Evolutionary conservation across 1,140 invertebrate species (phyloP).

Genomic region (Tetramorium alpestre): DNA sequence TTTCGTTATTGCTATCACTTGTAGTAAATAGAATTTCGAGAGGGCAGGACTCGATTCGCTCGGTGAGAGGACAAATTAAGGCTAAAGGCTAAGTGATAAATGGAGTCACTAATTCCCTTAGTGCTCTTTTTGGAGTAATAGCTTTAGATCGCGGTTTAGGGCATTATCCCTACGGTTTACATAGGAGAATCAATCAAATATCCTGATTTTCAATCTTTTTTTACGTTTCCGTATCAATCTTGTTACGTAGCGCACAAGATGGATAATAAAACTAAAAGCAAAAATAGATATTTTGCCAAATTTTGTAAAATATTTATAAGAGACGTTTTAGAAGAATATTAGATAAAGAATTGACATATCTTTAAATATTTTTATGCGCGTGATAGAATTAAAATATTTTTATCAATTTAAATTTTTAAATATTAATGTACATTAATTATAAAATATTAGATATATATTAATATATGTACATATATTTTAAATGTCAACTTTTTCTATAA

Average conservation of each 20-base stretch:
- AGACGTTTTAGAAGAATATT: neutral
- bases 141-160: slow-evolving; percentile 48
- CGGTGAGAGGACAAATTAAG: slow-evolving; percentile 51
- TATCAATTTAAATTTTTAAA: too few relatives aligned
- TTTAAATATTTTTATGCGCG: neutral
- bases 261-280: neutral
- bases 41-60: neutral
- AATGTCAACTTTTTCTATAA: too few relatives aligned
- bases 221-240: neutral
- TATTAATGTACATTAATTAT: too few relatives aligned
- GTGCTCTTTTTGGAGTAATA: slow-evolving; percentile 43
- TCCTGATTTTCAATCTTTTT: neutral
- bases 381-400: neutral
- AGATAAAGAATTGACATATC: neutral
- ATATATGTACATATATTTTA: too few relatives aligned
- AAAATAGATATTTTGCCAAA: neutral
- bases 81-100: slow-evolving; percentile 52
- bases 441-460: too few relatives aligned
- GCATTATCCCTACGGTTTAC: slow-evolving; percentile 18
- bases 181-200: slow-evolving; percentile 28
- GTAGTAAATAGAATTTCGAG: neutral
- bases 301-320: neutral
- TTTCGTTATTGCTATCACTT: slow-evolving; percentile 29
- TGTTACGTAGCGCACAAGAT: neutral
- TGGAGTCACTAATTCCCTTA: slow-evolving; percentile 55